A percentile compares a stretch with the other conserved stretches of the same genome.
These are phyloP conservation scores for Melanostoma scalare DNA, from an alignment of 2,888 invertebrate genomes.

Conservation along the genomic window DNA sequence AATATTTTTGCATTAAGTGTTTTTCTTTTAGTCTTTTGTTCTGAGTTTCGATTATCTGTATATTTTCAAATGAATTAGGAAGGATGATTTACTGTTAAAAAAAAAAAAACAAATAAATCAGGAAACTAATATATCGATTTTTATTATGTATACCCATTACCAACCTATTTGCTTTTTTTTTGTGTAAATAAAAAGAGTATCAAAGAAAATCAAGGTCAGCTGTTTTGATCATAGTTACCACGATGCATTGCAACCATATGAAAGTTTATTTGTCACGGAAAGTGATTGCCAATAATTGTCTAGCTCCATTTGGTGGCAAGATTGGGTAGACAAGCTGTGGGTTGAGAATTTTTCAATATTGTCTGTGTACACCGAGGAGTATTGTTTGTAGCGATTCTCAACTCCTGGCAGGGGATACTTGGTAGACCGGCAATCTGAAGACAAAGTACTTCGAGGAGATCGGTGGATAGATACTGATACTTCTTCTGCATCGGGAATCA, in stretches of 20 bases:
- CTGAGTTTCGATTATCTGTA: constrained; percentile 39
- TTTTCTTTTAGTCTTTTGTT: constrained; percentile 35
- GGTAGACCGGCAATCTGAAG: constrained; percentile 3
- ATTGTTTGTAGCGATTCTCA: not conserved
- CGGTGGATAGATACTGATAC: constrained; percentile 37
- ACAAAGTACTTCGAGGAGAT: constrained; percentile 5
- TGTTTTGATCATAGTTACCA: constrained; percentile 33
- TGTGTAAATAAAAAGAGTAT: constrained; percentile 69
- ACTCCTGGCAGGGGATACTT: not conserved
- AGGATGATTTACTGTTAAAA: constrained; percentile 8
- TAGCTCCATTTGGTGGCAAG: constrained; percentile 46
- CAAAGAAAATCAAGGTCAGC: constrained; percentile 39
- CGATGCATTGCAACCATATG: constrained; percentile 49
- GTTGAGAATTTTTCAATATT: constrained; percentile 44
- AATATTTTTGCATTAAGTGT: constrained; percentile 62
- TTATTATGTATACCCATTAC: constrained; percentile 62
- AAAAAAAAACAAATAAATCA: constrained; percentile 14
- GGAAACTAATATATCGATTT: constrained; percentile 46
- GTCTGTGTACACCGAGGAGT: constrained; percentile 13
- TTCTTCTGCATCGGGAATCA: constrained; percentile 76
- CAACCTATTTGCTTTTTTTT: constrained; percentile 48
- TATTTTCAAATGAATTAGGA: constrained; percentile 21
- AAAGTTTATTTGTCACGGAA: constrained; percentile 34
- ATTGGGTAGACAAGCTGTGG: not conserved
- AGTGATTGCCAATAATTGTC: constrained; percentile 45